Conservation (phyloP, 2,797 vertebrate species). For the Tympanoctomys barrerae region DNA sequence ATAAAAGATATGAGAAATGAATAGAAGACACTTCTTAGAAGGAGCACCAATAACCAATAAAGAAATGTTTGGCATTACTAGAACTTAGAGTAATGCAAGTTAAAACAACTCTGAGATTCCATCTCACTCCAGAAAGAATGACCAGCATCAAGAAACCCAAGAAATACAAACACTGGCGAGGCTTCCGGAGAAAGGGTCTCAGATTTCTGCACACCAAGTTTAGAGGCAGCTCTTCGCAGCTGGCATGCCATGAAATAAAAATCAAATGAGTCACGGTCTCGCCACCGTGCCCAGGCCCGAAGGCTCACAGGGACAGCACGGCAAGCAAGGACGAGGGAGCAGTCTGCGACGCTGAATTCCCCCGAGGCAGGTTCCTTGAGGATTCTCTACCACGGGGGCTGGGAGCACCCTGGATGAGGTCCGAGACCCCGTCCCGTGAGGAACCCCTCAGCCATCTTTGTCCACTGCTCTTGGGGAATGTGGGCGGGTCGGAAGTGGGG, state of each 20-base stretch:
- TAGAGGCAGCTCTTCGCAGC: background rate
- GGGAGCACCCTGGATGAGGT: fast-evolving
- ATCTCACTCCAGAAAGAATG: background rate
- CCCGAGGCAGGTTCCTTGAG: fast-evolving
- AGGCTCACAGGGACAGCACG: fast-evolving
- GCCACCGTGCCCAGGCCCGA: fast-evolving
- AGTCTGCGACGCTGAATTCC: background rate
- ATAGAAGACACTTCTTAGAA: background rate
- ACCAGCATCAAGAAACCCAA: background rate
- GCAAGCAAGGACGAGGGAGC: fast-evolving
- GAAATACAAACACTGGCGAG: background rate
- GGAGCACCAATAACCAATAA: background rate
- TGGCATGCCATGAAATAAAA: background rate
- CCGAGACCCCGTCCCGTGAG: background rate
- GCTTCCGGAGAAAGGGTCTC: background rate
- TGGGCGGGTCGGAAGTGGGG: too few species aligned
- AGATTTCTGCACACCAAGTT: too few species aligned
- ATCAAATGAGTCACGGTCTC: background rate
- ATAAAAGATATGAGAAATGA: background rate
- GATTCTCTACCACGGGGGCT: fast-evolving
- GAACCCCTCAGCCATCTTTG: fast-evolving
- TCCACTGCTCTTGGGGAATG: background rate
- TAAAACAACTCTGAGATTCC: background rate
- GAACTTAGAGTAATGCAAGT: background rate
- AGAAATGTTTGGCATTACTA: background rate